A percentile compares a stretch with the other conserved stretches of the same genome.
phyloP scores from a whole-genome alignment of 2,888 invertebrate species.

The Arenicola marina region DNA sequence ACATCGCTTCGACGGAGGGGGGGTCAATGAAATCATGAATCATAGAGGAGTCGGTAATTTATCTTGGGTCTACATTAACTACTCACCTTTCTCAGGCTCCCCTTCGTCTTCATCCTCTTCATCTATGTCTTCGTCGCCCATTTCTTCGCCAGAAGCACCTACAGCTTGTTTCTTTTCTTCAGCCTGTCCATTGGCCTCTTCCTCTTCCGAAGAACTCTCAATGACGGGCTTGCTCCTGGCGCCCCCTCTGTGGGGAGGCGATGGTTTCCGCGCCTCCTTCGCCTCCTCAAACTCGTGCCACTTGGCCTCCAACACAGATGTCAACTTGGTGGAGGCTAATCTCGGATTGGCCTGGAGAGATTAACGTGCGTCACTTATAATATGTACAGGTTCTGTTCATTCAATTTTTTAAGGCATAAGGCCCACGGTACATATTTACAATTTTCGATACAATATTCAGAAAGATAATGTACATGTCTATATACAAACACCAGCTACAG shows the following conservation, averaged over 20 bases:
- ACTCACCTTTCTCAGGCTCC: slow-evolving; percentile 24
- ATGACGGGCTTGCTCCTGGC: no score
- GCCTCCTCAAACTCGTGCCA: slow-evolving; percentile 32
- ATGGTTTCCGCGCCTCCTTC: slow-evolving; percentile 23
- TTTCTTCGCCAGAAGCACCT: slow-evolving; percentile 2
- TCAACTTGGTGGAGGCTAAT: slow-evolving; percentile 19
- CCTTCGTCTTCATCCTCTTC: slow-evolving; percentile 15
- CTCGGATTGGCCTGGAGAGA: slow-evolving; percentile 22
- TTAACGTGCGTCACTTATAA: background rate
- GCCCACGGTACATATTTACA: background rate
- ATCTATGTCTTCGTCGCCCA: slow-evolving; percentile 8
- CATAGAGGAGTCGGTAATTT: no score
- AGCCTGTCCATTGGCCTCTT: background rate
- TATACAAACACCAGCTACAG: no score
- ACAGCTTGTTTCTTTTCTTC: slow-evolving; percentile 6
- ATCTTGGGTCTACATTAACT: no score
- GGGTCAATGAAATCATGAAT: no score
- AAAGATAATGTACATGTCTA: no score
- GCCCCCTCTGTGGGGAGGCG: no score
- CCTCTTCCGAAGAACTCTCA: slow-evolving; percentile 12
- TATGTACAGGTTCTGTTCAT: no score
- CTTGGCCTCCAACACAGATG: slow-evolving; percentile 30
- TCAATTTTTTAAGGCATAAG: background rate
- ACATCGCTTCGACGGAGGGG: no score
- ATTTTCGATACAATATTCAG: background rate